Conservation (phyloP, 2,888 invertebrate species). For the Frankliniella fusca region DNA sequence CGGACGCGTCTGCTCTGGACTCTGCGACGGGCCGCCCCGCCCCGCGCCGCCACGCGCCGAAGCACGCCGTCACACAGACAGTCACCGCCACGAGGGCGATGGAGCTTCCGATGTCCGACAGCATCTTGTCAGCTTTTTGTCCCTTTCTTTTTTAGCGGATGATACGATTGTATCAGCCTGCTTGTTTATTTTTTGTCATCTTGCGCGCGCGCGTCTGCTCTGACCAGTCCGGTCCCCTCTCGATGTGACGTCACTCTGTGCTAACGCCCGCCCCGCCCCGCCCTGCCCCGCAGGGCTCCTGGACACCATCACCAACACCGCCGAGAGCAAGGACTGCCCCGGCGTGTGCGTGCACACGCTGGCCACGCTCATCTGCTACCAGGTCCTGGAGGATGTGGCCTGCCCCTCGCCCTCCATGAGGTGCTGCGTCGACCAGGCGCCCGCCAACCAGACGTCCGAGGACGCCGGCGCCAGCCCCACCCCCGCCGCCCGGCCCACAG, state of each 20-base stretch:
- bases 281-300: slow-evolving; percentile 62
- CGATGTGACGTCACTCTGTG: not conserved
- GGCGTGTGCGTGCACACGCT: slow-evolving; percentile 83
- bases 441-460: slow-evolving; percentile 37
- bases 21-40: no score
- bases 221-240: not conserved
- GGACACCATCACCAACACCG: slow-evolving; percentile 80
- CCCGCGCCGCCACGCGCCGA: no score
- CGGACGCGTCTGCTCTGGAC: no score
- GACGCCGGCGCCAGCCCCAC: slow-evolving; percentile 7
- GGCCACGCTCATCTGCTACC: slow-evolving; percentile 79
- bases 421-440: slow-evolving; percentile 75
- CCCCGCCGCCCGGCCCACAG: not conserved
- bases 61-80: no score
- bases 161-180: no score
- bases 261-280: not conserved
- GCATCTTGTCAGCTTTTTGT: no score
- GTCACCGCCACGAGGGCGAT: no score
- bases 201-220: no score
- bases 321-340: slow-evolving; percentile 80
- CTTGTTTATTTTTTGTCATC: no score
- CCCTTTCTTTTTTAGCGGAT: no score
- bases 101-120: no score
- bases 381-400: slow-evolving; percentile 74
- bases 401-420: slow-evolving; percentile 78